Base-by-base conservation (phyloP, 2,113 vertebrate genomes). In the Marmota monax region DNA sequence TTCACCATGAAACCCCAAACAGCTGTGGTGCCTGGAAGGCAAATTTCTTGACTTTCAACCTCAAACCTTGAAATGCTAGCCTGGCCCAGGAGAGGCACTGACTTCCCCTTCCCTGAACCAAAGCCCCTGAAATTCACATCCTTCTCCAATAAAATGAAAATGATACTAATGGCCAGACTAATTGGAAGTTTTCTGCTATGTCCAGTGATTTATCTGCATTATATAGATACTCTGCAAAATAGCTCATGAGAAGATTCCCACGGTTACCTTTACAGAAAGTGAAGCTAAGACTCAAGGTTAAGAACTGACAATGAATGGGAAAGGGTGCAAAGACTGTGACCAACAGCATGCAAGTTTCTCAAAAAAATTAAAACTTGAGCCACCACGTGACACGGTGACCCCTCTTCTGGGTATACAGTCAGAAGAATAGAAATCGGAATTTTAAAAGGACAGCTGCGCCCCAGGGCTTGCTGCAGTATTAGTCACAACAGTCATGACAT, bases 101-200 rank as follows among this genome's bases (percentile, higher is more conserved):
- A 20, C 74, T 88, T 80, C 39, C 17, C 27, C 58, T 84, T 58
- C 72, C 12, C 45, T 51, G 79, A 1, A 20, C 48, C 58, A 53
- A 93, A 82, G 29, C 51, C 79, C 69, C 84, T 61, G 37, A 7
- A 5, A 29, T 37, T 74, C 70, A 84, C 23, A 27, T 63, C 51
- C 34, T 86, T 92, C 14, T 70, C 48, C 77, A 91, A 45, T 61
- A 88, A 88, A 72, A 82, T 88, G 53, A 18, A 88, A 56, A n/a
- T 45, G 58, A 61, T 27, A 53, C 16, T 56, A 65, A 77, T 58
- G 51, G 84, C 53, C 83, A 84, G 9, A 94, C 53, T 73, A 65
- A 91, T 0, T 91, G 23, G 45, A 77, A 73, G 45, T 67, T 56
- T 85, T 65, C 48, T 34, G 61, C 16, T 65, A 7, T 32, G 32